These are phyloP conservation scores for Athalia rosae DNA, from an alignment of 2,888 invertebrate genomes.

Conservation along the genomic window DNA sequence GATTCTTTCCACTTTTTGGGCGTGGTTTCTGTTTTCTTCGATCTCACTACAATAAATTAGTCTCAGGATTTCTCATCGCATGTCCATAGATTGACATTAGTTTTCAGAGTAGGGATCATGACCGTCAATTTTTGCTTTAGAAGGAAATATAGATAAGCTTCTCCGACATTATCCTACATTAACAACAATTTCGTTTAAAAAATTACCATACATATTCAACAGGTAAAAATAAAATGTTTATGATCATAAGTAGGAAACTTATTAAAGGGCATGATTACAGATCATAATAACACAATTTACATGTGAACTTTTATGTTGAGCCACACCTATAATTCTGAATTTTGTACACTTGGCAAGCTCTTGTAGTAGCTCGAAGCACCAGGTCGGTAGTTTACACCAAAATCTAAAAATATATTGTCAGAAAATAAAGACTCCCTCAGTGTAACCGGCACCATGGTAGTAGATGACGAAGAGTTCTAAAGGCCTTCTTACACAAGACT, in stretches of 20 bases:
- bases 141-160: too few species aligned
- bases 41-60: background rate
- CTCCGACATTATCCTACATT: too few species aligned
- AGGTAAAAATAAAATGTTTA: too few species aligned
- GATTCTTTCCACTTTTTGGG: slow-evolving; percentile 1
- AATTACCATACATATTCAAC: too few species aligned
- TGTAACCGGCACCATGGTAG: slow-evolving; percentile 7
- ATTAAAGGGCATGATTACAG: background rate
- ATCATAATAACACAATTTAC: background rate
- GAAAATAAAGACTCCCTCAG: slow-evolving; percentile 34
- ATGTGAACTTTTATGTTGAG: background rate
- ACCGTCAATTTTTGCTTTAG: too few species aligned
- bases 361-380: background rate
- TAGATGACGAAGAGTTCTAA: slow-evolving; percentile 50
- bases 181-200: too few species aligned
- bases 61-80: too few species aligned
- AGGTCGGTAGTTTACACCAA: slow-evolving; percentile 15
- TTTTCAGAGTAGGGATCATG: too few species aligned
- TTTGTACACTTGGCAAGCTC: background rate
- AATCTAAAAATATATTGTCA: slow-evolving; percentile 43
- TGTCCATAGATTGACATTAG: too few species aligned
- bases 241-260: background rate
- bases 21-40: slow-evolving; percentile 21
- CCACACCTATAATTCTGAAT: slow-evolving; percentile 28
- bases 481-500: slow-evolving; percentile 58